Conservation (phyloP, 2,888 invertebrate species). For the Macrophya annulata region DNA sequence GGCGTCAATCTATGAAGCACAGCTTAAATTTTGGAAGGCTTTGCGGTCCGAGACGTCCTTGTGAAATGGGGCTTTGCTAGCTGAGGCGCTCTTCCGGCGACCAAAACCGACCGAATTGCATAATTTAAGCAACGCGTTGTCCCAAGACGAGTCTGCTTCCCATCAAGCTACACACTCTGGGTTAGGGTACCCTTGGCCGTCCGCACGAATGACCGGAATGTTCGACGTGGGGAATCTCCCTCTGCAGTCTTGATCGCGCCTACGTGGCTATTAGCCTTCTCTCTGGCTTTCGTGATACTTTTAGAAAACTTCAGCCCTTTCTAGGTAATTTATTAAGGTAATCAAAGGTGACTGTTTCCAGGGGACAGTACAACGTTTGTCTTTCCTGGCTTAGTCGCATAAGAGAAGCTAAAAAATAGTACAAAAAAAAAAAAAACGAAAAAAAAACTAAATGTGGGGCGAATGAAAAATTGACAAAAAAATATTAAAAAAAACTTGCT, state of each 20-base stretch:
- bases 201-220: constrained; percentile 32
- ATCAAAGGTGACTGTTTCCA: constrained; percentile 4
- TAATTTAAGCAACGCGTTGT: constrained; percentile 45
- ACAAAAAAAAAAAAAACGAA: neutral
- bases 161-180: constrained; percentile 19
- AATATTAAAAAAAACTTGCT: neutral
- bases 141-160: constrained; percentile 26
- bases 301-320: neutral
- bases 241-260: constrained; percentile 9
- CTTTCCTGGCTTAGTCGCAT: neutral
- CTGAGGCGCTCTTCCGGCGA: constrained; percentile 34
- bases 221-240: constrained; percentile 36
- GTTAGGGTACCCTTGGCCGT: neutral
- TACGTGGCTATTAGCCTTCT: constrained; percentile 27
- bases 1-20: constrained; percentile 37
- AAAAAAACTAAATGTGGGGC: neutral
- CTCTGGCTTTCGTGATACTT: constrained; percentile 1
- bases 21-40: constrained; percentile 26
- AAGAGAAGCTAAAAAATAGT: neutral
- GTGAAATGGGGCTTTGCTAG: constrained; percentile 19
- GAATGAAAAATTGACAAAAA: neutral
- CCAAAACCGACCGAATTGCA: constrained; percentile 41
- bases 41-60: constrained; percentile 23
- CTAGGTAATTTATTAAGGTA: neutral
- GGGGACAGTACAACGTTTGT: neutral